These are phyloP conservation scores for Glaucidium brasilianum DNA, from an alignment of 2,113 vertebrate species.

Conservation along the genomic window DNA sequence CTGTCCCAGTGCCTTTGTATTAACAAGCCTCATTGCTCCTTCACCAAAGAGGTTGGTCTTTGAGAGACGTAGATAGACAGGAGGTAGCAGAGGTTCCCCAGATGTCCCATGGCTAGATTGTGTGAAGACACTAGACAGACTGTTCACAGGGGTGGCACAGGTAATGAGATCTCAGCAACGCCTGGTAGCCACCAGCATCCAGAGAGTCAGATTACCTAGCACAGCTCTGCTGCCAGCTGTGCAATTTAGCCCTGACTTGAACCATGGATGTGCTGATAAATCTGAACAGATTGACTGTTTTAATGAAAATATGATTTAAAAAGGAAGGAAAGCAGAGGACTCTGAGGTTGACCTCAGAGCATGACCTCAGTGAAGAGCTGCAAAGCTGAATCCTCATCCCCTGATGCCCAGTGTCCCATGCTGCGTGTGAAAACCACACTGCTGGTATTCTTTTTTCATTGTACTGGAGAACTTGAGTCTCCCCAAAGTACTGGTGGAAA, in stretches of 20 bases:
- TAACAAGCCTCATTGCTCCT: not conserved
- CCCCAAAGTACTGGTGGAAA: not conserved
- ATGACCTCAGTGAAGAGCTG: not conserved
- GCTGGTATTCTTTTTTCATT: not conserved
- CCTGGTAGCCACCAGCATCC: not conserved
- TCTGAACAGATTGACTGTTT: not conserved
- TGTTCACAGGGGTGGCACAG: not conserved
- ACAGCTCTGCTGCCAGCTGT: not conserved
- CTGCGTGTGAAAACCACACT: not conserved
- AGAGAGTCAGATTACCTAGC: not conserved
- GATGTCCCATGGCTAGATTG: not conserved
- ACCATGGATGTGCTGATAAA: not conserved
- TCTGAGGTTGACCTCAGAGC: not conserved
- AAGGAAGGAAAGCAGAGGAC: not conserved
- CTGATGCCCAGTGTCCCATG: not conserved
- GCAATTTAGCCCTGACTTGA: not conserved
- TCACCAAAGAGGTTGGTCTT: not conserved
- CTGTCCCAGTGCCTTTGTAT: not conserved
- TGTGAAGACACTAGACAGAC: not conserved
- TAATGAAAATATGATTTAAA: not conserved
- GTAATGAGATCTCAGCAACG: not conserved
- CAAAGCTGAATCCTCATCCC: not conserved
- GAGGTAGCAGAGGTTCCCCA: not conserved
- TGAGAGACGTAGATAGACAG: not conserved
- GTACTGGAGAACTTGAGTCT: not conserved